Conservation (phyloP, 2,888 invertebrate genomes). For the Brachyopa scutellaris region DNA sequence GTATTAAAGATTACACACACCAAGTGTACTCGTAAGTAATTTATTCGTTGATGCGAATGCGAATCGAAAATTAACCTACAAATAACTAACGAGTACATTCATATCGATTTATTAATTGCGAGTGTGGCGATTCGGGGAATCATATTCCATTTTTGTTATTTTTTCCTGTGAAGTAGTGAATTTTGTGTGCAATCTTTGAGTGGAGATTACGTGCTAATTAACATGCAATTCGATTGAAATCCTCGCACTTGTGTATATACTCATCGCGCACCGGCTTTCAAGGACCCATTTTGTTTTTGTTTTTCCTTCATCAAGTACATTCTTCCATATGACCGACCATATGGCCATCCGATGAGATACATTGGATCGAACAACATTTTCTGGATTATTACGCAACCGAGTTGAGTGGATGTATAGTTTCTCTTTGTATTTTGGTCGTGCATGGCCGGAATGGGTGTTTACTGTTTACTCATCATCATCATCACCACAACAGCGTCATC, state of each 20-base stretch:
- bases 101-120: slow-evolving; percentile 5
- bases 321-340: background rate
- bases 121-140: background rate
- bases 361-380: background rate
- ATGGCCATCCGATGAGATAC: slow-evolving; percentile 1
- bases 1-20: slow-evolving; percentile 16
- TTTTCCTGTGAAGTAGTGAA: slow-evolving; percentile 13
- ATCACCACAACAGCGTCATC: background rate
- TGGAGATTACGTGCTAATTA: background rate
- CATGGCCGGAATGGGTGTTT: background rate
- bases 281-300: slow-evolving; percentile 15
- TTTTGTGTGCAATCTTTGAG: background rate
- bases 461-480: slow-evolving; percentile 1
- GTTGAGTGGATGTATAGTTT: background rate
- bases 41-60: background rate
- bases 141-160: background rate
- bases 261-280: slow-evolving; percentile 14
- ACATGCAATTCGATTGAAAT: slow-evolving; percentile 12
- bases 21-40: background rate
- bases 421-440: slow-evolving; percentile 4
- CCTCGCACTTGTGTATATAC: slow-evolving; percentile 1
- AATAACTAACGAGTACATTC: background rate
- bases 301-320: slow-evolving; percentile 20
- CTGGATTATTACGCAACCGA: slow-evolving; percentile 29
- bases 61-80: background rate